Evolutionary conservation across 92 coral and sea anemone genomes (phyloP), one percentile per base, ranked within the genome.

Genomic region (Heteractis magnifica): DNA sequence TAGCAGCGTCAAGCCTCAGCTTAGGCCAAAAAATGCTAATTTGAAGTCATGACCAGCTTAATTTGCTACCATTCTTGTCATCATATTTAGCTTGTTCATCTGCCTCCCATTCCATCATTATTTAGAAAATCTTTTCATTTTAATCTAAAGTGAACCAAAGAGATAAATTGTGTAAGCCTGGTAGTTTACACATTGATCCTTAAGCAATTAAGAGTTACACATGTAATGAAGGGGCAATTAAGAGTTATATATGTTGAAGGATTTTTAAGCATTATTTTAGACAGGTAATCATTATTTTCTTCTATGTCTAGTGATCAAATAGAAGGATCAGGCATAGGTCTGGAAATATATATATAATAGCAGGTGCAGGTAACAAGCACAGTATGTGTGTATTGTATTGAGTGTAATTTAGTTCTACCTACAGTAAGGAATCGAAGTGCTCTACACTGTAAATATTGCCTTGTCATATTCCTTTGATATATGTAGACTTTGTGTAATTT

Each of bases 1-100:
- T 68, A 64, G 14, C 8, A 44, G 48, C 73, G 73, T 21, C 48
- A 68, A 23, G 73, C 73, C 73, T 68, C 26, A 68, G 73, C 73
- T 20, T 6, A 68, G 73, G 23, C 73, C 73, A 68, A 20, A 11
- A 68, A 68, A 68, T 68, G 73, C 73, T 68, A 68, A 23, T 68
- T 68, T 26, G 8, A 68, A 68, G 73, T 68, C 49, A 26, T 23
- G 73, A 68, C 50, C 73, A 68, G 73, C 49, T 18, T 68, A 21
- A 68, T 68, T 68, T 20, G 49, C 18, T 15, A 68, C 49, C 13
- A 12, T 53, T 8, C 58, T 26, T 68, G 71, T 68, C 14, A 20
- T 26, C 18, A 11, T 68, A 68, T 68, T 26, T 48, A 0, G 19
- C 70, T 62, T 18, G 14, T 3, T 23, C 44, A 68, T 68, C 41